These are phyloP conservation scores for Drosophila paramelanica DNA, from an alignment of 2,888 invertebrate genomes.

Conservation along the genomic window DNA sequence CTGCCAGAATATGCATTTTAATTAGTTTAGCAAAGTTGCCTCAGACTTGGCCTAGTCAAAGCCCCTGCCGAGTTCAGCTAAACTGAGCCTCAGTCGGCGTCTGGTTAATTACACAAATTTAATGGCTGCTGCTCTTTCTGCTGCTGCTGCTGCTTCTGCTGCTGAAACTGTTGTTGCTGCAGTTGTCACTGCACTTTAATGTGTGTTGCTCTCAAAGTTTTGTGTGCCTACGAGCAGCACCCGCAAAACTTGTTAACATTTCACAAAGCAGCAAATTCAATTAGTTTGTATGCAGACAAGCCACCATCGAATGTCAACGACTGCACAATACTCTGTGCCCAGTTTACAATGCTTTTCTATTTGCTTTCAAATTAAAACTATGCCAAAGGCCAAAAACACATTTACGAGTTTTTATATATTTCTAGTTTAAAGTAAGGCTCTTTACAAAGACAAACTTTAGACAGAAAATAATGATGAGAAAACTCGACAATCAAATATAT, in stretches of 20 bases:
- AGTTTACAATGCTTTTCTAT: neutral
- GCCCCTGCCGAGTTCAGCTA: neutral
- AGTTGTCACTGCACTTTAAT: slow-evolving; percentile 69
- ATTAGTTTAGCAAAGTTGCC: slow-evolving; percentile 77
- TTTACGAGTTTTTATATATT: too few relatives aligned
- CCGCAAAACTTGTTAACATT: slow-evolving; percentile 78
- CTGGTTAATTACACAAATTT: slow-evolving; percentile 75
- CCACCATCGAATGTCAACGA: neutral
- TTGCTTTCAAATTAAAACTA: too few relatives aligned
- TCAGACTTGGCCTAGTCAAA: slow-evolving; percentile 35
- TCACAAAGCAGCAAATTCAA: slow-evolving; percentile 80
- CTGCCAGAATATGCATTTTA: slow-evolving; percentile 79
- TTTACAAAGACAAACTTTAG: too few relatives aligned
- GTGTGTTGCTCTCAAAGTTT: slow-evolving; percentile 51
- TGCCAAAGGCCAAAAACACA: too few relatives aligned
- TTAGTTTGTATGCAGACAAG: slow-evolving; percentile 51
- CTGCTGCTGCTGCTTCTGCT: slow-evolving; percentile 12
- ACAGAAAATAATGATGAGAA: too few relatives aligned
- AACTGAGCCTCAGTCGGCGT: slow-evolving; percentile 1
- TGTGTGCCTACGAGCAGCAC: slow-evolving; percentile 50
- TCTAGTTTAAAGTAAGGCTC: too few relatives aligned
- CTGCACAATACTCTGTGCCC: neutral
- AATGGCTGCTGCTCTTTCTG: slow-evolving; percentile 45
- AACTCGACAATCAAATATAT: too few relatives aligned
- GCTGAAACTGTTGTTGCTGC: slow-evolving; percentile 34